Evolutionary conservation across 2,113 vertebrate genomes (phyloP), one percentile per base, ranked within the genome.

Genomic region (Clarias batrachus): DNA sequence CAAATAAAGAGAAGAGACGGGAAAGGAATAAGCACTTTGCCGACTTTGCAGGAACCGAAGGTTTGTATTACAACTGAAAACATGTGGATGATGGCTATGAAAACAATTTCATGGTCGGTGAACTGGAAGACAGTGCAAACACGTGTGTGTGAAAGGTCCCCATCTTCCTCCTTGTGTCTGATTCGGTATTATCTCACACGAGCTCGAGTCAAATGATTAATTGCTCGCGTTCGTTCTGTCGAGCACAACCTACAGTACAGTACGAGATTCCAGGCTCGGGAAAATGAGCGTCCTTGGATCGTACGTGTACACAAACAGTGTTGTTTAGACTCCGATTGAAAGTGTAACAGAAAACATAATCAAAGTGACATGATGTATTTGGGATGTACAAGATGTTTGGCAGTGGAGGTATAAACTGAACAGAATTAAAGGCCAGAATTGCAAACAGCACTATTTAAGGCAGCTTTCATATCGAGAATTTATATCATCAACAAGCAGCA

Each of bases 191-290:
- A 65, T 81, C 86, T 87, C 83, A 87, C 83, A 87, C 85, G 60
- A 83, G 89, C 66, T 87, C 11, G 14, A 87, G 85, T 85, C 85
- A 85, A 88, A 87, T 89, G 87, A 91, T 91, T 88, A 88, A 91
- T 90, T 85, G 82, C 77, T 80, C 80, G 59, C 63, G 81, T 88
- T 90, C 87, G 86, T 81, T 90, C 86, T 85, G 86, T 90, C 91
- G 86, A 88, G 86, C 82, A 86, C 74, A 66, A 88, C 70, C 56
- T 71, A 88, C 76, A 71, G 65, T 71, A 88, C 76, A 71, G 65
- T 57, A 85, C 70, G 87, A 84, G 86, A 60, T 87, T 84, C 77
- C 83, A 85, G 62, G 60, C 86, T 90, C 87, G 86, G 86, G 85
- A 89, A 89, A 48, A 83, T 27, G 81, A 89, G 84, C 85, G 79